Evolutionary conservation across 2,888 invertebrate species (phyloP).

Genomic region (Ommatoiulus sabulosus): DNA sequence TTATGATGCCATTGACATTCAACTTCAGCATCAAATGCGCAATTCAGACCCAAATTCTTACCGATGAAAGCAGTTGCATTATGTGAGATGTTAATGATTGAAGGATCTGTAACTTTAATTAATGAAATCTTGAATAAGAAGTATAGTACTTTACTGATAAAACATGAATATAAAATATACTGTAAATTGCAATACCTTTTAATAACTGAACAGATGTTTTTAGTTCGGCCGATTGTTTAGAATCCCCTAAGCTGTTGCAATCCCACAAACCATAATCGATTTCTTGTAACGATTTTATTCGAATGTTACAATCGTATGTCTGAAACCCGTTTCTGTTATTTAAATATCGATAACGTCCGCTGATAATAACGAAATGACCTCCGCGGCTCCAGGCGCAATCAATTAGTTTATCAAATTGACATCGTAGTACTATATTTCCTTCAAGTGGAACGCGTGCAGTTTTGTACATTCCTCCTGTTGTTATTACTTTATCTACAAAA

Average conservation of each 20-base stretch:
- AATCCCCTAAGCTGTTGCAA: neutral
- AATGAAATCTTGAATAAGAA: too few species aligned
- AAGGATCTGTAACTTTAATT: neutral
- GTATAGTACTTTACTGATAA: too few species aligned
- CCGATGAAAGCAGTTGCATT: neutral
- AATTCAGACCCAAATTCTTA: neutral
- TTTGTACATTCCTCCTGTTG: neutral
- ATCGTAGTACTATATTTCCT: neutral
- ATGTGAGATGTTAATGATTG: neutral
- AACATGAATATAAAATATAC: too few species aligned
- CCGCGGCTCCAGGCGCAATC: neutral
- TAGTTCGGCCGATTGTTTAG: neutral
- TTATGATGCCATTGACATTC: constrained; percentile 8
- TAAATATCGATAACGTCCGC: neutral
- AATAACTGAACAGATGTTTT: too few species aligned
- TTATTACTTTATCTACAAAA: neutral
- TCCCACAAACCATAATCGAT: neutral
- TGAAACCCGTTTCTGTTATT: neutral
- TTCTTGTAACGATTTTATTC: neutral
- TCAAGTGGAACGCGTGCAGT: neutral
- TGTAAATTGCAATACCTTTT: too few species aligned
- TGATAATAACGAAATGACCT: neutral
- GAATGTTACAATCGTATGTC: neutral
- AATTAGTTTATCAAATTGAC: neutral
- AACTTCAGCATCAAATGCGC: neutral